These are phyloP conservation scores for Andrena bicolor DNA, from an alignment of 2,888 invertebrate genomes.

Conservation along the genomic window DNA sequence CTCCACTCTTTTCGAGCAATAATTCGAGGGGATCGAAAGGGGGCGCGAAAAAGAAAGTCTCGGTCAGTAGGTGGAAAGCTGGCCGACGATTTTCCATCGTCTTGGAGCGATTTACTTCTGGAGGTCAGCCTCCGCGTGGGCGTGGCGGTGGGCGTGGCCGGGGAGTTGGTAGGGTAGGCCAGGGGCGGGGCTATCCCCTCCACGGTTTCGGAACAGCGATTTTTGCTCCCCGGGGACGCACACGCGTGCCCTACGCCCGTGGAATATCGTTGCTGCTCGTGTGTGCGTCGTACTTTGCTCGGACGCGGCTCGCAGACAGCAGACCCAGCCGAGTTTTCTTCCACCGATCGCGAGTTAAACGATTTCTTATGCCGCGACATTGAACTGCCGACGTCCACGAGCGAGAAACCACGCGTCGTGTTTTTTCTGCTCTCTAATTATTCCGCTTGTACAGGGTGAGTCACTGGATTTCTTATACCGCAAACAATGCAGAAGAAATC, in stretches of 20 bases:
- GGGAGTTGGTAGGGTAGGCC: constrained; percentile 63
- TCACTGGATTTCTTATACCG: neutral
- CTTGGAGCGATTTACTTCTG: constrained; percentile 67
- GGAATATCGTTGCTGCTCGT: constrained; percentile 9
- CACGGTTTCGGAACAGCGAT: constrained; percentile 46
- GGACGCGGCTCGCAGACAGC: constrained; percentile 53
- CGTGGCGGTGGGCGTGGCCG: constrained; percentile 57
- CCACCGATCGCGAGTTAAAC: constrained; percentile 48
- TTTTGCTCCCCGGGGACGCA: constrained; percentile 55
- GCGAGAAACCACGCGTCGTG: neutral
- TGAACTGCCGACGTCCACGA: constrained; percentile 9
- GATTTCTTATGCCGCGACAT: constrained; percentile 57
- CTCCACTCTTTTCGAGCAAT: neutral
- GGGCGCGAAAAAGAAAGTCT: constrained; percentile 55
- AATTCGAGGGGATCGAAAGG: constrained; percentile 20
- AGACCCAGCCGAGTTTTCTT: constrained; percentile 49
- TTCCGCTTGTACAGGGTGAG: neutral
- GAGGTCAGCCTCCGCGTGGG: constrained; percentile 60
- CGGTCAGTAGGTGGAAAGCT: constrained; percentile 74
- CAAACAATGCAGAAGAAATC: too few species aligned
- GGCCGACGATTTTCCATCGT: constrained; percentile 67
- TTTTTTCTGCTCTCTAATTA: neutral
- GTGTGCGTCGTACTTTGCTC: constrained; percentile 44
- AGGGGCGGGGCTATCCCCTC: constrained; percentile 73
- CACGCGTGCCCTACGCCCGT: constrained; percentile 21